Evolutionary conservation across 2,113 vertebrate species (phyloP), one percentile per base, ranked within the genome.

Genomic region (Psammodynastes pulverulentus): DNA sequence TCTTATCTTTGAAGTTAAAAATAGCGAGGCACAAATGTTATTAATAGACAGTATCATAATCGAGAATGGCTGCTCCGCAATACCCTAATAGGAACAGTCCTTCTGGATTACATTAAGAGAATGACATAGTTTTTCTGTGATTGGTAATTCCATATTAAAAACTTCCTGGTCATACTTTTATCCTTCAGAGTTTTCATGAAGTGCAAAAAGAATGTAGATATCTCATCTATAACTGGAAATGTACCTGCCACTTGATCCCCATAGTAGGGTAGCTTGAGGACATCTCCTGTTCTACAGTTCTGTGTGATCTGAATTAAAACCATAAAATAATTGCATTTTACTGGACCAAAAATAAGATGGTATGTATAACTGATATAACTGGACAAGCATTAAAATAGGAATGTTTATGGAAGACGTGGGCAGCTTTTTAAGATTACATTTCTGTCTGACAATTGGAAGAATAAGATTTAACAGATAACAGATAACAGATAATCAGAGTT

Each of bases 31-130:
- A 85, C 26, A 84, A 93, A 87, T 9, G 48, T 8, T 89, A 93
- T 84, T 10, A 34, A 9, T 46, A 6, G 48, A 52, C 72, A 92
- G 62, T 21, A 84, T 17, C 19, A 21, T 54, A 3, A 90, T 62
- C 2, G 87, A 90, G 0, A 0, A 17, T 34, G 92, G 12, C 52
- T 90, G 88, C 48, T 45, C n/a, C 88, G 51, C 90, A n/a, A 86
- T 93, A 23, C 52, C 39, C 52, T 91, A 88, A 93, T 46, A 93
- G 79, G 53, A 13, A 3, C 39, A 53, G 86, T 91, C 87, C 84
- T 58, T 26, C 34, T 84, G 34, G 67, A 56, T 53, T 49, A 29
- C 89, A 79, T 89, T 56, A 13, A 86, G 43, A 56, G 43, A 92
- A 0, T 0, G 43, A 43, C 23, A 52, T 15, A 89, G 39, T 67